Evolutionary conservation across 2,113 vertebrate genomes (phyloP).

Genomic region (Periophthalmodon schlosseri): DNA sequence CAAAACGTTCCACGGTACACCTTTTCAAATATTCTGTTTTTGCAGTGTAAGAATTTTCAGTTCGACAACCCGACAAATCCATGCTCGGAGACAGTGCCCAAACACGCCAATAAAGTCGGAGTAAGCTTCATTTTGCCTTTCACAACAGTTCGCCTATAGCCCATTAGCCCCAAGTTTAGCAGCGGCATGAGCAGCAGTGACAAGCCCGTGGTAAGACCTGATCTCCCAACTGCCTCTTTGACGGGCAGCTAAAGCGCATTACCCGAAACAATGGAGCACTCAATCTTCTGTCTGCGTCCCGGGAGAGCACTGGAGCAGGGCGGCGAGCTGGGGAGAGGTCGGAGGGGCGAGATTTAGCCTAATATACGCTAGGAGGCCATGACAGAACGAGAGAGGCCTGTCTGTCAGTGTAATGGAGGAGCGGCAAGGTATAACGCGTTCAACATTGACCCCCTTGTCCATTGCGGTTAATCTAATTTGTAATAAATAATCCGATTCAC

Average conservation of each 20-base stretch:
- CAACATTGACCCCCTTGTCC: constrained; percentile 49
- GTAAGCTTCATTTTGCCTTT: not conserved
- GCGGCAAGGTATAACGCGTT: constrained; percentile 35
- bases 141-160: not conserved
- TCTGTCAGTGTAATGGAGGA: constrained; percentile 62
- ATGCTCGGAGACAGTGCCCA: constrained; percentile 6
- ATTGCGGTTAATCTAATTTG: constrained; percentile 57
- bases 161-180: constrained; percentile 12
- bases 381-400: constrained; percentile 41
- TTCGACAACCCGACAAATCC: constrained; percentile 7
- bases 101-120: not conserved
- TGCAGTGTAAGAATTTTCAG: not conserved
- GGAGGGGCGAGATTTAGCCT: constrained; percentile 54
- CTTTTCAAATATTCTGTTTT: too few species aligned
- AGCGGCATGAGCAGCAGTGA: constrained; percentile 21
- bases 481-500: constrained; percentile 54
- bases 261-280: constrained; percentile 72
- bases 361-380: constrained; percentile 41
- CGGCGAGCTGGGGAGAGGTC: constrained; percentile 44
- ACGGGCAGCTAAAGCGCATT: constrained; percentile 70
- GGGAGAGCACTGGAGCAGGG: constrained; percentile 41
- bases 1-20: too few species aligned
- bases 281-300: constrained; percentile 60
- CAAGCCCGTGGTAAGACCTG: constrained; percentile 36
- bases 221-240: constrained; percentile 58